Evolutionary conservation across 1,140 invertebrate species (phyloP), one percentile per base, ranked within the genome.

Genomic region (Lucilia cuprina): DNA sequence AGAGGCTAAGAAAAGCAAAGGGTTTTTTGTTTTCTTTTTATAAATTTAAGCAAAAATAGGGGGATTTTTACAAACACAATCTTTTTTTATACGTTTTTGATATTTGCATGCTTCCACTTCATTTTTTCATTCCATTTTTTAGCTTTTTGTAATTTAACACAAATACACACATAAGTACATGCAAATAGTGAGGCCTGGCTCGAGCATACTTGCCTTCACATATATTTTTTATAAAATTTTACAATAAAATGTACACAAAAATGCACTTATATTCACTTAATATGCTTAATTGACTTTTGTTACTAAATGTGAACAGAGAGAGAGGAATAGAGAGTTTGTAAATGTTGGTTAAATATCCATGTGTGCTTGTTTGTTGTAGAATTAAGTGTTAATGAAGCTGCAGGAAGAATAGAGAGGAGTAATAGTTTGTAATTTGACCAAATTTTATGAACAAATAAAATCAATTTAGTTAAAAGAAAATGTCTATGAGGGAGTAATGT

Each of bases 221-320:
- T 75, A 30, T 1, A 60, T 60, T 60, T 70, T 60, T 60, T 70
- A 21, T 70, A 80, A 41, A 47, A 80, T 49, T 80, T 13, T 80
- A 49, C 77, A 80, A 80, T 80, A 80, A 80, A 80, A 80, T 80
- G 77, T 80, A 80, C 77, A 80, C 77, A 80, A 49, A 80, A 80
- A 80, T 80, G 77, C 77, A 80, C 77, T 80, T 80, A 80, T 80
- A 30, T 80, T 25, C 77, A 80, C 77, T 80, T 80, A 80, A 80
- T 80, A 80, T 80, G 77, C 77, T 80, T 80, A 80, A 80, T 80
- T 80, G 77, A 80, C 77, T 80, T 80, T 80, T 80, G 77, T 49
- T 50, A 80, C 35, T 80, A 17, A 19, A 21, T 80, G 35, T 70
- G 19, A 21, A 21, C n/a, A n/a, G n/a, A 19, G 60, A 70, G 60